Conservation (phyloP, 2,113 vertebrate genomes). For the Muntiacus reevesi region DNA sequence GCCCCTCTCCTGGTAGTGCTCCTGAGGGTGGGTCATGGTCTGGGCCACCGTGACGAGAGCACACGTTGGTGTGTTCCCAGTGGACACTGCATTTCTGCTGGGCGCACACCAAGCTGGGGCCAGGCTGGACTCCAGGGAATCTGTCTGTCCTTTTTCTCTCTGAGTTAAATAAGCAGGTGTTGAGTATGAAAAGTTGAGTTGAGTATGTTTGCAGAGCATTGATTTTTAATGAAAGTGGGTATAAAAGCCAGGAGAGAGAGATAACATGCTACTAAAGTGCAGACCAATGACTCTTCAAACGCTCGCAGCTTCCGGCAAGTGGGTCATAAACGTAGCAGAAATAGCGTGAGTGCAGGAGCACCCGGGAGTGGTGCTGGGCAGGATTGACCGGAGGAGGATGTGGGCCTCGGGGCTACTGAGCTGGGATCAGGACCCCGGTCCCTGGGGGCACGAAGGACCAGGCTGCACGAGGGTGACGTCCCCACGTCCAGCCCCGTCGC, state of each 20-base stretch:
- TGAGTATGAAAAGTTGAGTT: not conserved
- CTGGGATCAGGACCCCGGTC: too few relatives aligned
- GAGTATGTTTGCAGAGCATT: not conserved
- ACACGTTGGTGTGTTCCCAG: fast-evolving
- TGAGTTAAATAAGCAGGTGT: not conserved
- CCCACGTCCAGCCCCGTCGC: too few relatives aligned
- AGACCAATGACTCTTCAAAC: not conserved
- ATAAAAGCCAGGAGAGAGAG: not conserved
- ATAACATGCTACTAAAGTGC: not conserved
- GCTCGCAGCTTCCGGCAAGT: not conserved
- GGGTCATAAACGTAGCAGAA: not conserved
- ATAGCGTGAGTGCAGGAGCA: not conserved
- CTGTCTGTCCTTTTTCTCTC: not conserved
- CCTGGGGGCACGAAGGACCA: not conserved
- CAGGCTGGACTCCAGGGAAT: fast-evolving
- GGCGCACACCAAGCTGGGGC: too few relatives aligned
- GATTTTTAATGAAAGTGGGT: not conserved
- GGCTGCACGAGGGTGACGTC: fast-evolving
- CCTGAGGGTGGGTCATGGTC: fast-evolving
- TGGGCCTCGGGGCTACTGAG: not conserved
- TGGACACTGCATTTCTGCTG: not conserved
- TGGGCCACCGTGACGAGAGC: not conserved
- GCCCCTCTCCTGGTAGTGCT: fast-evolving
- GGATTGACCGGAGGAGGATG: not conserved
- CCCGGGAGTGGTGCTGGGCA: too few relatives aligned